Conservation (phyloP, 2,888 invertebrate genomes). For the Eupithecia vulgata region DNA sequence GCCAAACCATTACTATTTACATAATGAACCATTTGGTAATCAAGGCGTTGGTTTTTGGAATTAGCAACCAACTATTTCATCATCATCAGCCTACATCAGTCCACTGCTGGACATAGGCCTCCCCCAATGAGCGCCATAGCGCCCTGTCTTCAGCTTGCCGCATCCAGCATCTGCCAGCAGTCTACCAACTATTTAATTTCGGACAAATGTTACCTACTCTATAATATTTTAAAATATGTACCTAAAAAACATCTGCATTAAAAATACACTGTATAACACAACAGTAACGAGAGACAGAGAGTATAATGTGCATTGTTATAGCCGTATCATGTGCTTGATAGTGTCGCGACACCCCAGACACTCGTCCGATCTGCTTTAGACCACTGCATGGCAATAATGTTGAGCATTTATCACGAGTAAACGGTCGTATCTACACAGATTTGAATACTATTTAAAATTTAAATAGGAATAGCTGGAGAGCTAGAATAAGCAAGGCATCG, state of each 20-base stretch:
- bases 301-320: slow-evolving; percentile 65
- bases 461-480: background rate
- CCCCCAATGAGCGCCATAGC: too few species aligned
- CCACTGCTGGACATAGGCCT: too few species aligned
- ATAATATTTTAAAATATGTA: too few species aligned
- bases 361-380: slow-evolving; percentile 51
- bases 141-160: too few species aligned
- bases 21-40: too few species aligned
- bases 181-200: too few species aligned
- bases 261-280: slow-evolving; percentile 49
- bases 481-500: background rate
- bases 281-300: slow-evolving; percentile 60
- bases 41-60: too few species aligned
- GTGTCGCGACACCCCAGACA: slow-evolving; percentile 55
- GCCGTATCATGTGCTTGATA: slow-evolving; percentile 60
- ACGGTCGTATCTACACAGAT: background rate
- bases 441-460: background rate
- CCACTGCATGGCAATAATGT: slow-evolving; percentile 66
- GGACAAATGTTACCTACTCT: too few species aligned
- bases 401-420: slow-evolving; percentile 29
- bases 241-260: slow-evolving; percentile 49
- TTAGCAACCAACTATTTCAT: too few species aligned
- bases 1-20: too few species aligned
- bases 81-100: too few species aligned
- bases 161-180: too few species aligned